Evolutionary conservation across 1,140 invertebrate genomes (phyloP).

Genomic region (Leptinotarsa texana): DNA sequence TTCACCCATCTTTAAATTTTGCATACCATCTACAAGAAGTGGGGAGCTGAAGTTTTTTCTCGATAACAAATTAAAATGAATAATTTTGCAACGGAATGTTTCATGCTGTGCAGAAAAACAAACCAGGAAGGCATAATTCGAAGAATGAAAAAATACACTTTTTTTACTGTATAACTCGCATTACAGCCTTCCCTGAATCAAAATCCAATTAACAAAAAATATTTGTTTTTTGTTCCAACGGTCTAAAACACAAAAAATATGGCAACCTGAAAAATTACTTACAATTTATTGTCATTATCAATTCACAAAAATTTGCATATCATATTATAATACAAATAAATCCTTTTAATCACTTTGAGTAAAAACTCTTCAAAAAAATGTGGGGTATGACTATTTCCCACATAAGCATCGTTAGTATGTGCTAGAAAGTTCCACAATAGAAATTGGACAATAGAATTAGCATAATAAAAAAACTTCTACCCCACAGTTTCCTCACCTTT

Average conservation of each 20-base stretch:
- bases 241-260: background rate
- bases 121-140: too few relatives aligned
- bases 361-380: background rate
- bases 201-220: background rate
- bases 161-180: background rate
- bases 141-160: background rate
- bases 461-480: slow-evolving; percentile 3
- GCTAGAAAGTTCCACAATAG: slow-evolving; percentile 5
- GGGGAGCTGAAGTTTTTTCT: too few relatives aligned
- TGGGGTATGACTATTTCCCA: slow-evolving; percentile 18
- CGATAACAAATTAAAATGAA: too few relatives aligned
- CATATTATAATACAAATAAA: background rate
- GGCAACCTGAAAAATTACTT: slow-evolving; percentile 16
- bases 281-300: slow-evolving; percentile 14
- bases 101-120: too few relatives aligned
- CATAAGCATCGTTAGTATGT: slow-evolving; percentile 10
- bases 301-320: slow-evolving; percentile 7
- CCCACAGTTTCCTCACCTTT: background rate
- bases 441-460: background rate
- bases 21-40: too few relatives aligned
- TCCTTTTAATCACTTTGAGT: background rate
- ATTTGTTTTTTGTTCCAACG: slow-evolving; percentile 10
- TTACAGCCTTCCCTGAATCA: background rate
- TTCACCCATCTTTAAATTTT: too few relatives aligned
- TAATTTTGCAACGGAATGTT: too few relatives aligned